phyloP scores from a whole-genome alignment of 2,888 invertebrate genomes.

The Rhagium mordax region DNA sequence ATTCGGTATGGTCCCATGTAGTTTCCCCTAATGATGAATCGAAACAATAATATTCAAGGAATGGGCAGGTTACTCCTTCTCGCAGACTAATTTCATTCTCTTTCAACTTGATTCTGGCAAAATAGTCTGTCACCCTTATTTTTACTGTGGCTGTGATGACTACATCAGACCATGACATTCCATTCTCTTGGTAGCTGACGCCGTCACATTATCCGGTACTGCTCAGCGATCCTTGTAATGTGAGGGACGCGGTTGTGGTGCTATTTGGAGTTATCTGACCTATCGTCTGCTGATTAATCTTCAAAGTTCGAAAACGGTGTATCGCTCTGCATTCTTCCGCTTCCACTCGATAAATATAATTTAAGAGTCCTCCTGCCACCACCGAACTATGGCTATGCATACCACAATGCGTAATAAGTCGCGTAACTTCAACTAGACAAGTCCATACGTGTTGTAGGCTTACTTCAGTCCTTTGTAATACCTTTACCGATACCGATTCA shows the following conservation, averaged over 20 bases:
- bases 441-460: slow-evolving; percentile 26
- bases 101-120: too few relatives aligned
- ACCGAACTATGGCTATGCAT: too few relatives aligned
- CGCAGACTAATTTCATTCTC: too few relatives aligned
- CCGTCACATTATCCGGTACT: slow-evolving; percentile 34
- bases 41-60: not conserved
- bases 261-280: slow-evolving; percentile 19
- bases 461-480: slow-evolving; percentile 28
- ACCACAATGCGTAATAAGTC: slow-evolving; percentile 34
- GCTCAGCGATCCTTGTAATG: slow-evolving; percentile 32
- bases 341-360: slow-evolving; percentile 30
- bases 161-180: too few relatives aligned
- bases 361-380: slow-evolving; percentile 38
- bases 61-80: too few relatives aligned
- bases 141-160: too few relatives aligned
- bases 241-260: too few relatives aligned
- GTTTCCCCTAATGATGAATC: not conserved
- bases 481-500: too few relatives aligned
- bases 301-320: not conserved
- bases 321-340: too few relatives aligned
- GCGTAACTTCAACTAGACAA: too few relatives aligned
- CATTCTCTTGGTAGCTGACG: not conserved
- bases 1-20: slow-evolving; percentile 1
- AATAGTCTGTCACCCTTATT: too few relatives aligned
- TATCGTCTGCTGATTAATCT: slow-evolving; percentile 24